Evolutionary conservation across 2,797 vertebrate genomes (phyloP).

Genomic region (Numenius phaeopus): DNA sequence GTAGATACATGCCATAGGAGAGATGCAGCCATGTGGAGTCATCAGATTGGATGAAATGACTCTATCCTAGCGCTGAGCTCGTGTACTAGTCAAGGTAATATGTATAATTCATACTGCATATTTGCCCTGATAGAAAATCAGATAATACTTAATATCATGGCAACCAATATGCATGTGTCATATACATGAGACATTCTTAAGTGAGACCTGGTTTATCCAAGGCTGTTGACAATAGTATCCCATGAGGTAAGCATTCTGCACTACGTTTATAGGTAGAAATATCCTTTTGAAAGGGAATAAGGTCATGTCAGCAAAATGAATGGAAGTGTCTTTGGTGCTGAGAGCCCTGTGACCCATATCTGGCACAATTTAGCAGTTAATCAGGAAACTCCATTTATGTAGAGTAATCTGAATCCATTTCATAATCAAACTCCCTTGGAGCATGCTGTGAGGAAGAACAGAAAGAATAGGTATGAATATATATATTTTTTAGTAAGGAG

Average conservation of each 20-base stretch:
- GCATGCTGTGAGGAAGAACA: background rate
- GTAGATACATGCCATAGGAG: background rate
- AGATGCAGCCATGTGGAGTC: background rate
- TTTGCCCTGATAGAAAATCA: background rate
- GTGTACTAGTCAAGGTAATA: background rate
- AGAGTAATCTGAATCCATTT: constrained; percentile 1
- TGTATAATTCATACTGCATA: background rate
- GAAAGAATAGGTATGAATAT: background rate
- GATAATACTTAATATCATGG: background rate
- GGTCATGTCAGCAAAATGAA: background rate
- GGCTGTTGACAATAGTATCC: background rate
- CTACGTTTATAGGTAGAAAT: background rate
- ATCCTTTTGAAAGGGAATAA: background rate
- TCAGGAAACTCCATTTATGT: background rate
- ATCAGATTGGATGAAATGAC: background rate
- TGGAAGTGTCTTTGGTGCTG: background rate
- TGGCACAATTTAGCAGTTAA: background rate
- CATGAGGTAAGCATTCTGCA: background rate
- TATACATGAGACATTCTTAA: background rate
- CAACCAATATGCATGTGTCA: background rate
- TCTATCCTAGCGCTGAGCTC: background rate
- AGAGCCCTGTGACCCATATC: background rate
- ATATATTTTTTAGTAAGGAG: background rate
- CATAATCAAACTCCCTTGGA: background rate
- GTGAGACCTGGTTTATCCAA: background rate